Percentiles rank a stretch among this genome's conserved stretches.
phyloP scores from a whole-genome alignment of 2,113 vertebrate species.

The Podocnemis expansa region DNA sequence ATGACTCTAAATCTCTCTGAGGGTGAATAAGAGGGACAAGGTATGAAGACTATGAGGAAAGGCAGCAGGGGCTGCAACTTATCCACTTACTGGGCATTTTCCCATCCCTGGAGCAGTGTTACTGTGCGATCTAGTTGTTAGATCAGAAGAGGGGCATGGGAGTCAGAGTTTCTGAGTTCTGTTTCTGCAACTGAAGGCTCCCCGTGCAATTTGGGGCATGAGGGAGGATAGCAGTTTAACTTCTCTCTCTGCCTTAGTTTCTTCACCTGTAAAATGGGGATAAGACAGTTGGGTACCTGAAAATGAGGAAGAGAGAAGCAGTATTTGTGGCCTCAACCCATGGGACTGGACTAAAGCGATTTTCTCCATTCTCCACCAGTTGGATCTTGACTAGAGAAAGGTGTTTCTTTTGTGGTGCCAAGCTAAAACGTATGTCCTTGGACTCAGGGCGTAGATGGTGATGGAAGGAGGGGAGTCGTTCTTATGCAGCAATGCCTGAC shows the following conservation, averaged over 20 bases:
- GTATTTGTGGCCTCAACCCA: slow-evolving; percentile 10
- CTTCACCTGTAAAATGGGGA: background rate
- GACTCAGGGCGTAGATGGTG: background rate
- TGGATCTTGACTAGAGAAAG: slow-evolving; percentile 39
- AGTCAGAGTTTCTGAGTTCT: background rate
- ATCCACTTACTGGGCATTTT: background rate
- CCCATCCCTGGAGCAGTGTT: background rate
- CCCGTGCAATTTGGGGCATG: background rate
- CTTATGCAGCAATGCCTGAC: background rate
- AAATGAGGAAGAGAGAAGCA: background rate
- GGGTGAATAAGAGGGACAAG: background rate
- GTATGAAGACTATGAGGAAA: background rate
- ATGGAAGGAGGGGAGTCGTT: background rate
- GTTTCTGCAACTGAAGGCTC: background rate
- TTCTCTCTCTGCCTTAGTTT: background rate
- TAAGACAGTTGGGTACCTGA: background rate
- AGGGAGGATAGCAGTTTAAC: background rate
- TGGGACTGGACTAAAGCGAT: slow-evolving; percentile 52
- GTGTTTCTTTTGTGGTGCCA: accelerated
- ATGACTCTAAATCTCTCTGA: background rate
- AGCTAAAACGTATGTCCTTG: accelerated
- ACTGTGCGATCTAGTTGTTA: background rate
- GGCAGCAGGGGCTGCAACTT: background rate
- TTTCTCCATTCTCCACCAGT: slow-evolving; percentile 33
- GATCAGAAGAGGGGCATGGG: background rate